Conservation (phyloP, 2,113 vertebrate species). For the Ceuthmochares aereus region DNA sequence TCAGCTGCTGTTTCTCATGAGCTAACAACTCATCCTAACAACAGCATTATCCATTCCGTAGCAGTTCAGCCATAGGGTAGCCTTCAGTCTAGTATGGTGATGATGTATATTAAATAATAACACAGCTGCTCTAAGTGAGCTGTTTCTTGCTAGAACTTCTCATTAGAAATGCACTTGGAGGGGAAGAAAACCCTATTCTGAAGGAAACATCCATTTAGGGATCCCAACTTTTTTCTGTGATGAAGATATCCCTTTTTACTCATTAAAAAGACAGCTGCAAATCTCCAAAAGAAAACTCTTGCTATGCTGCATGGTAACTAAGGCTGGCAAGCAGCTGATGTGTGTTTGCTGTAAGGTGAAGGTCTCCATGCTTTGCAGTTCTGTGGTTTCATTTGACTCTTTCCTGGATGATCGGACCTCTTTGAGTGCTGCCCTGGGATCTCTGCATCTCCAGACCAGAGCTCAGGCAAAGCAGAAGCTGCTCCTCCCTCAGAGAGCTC, state of each 20-base stretch:
- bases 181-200: not conserved
- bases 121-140: not conserved
- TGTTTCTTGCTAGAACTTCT: slow-evolving; percentile 26
- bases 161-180: not conserved
- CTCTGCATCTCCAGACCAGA: not conserved
- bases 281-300: not conserved
- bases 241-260: not conserved
- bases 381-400: not conserved
- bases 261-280: not conserved
- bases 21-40: not conserved
- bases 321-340: not conserved
- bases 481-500: not conserved
- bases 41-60: not conserved
- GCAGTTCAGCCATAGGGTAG: not conserved
- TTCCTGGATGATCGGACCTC: not conserved
- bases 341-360: not conserved
- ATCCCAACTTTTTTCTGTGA: not conserved
- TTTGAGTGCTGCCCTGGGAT: not conserved
- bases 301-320: not conserved
- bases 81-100: not conserved
- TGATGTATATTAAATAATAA: slow-evolving; percentile 11
- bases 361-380: not conserved
- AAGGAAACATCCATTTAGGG: not conserved
- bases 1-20: not conserved
- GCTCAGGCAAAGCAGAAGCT: not conserved